These are phyloP conservation scores for Coenobita brevimanus DNA, from an alignment of 1,140 invertebrate genomes.

Conservation along the genomic window DNA sequence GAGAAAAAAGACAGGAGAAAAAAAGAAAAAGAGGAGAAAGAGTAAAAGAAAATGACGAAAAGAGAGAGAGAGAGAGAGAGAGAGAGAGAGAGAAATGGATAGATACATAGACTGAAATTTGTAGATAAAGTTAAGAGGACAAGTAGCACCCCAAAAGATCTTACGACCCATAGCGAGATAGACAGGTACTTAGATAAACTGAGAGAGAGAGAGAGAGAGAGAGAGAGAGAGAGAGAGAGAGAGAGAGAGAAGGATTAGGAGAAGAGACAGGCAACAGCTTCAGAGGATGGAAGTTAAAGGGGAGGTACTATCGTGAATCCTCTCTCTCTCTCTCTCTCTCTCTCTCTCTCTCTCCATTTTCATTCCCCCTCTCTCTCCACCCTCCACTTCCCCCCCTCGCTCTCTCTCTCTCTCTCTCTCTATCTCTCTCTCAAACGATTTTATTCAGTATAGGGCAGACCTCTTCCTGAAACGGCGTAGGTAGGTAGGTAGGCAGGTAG, in stretches of 20 bases:
- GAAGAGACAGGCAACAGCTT: too few relatives aligned
- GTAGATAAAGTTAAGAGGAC: background rate
- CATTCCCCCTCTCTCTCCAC: background rate
- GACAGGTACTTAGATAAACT: too few relatives aligned
- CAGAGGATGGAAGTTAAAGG: too few relatives aligned
- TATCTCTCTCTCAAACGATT: slow-evolving; percentile 14
- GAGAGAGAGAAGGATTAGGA: too few relatives aligned
- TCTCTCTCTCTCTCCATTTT: background rate
- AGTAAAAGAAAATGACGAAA: background rate
- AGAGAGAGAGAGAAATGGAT: slow-evolving; percentile 5
- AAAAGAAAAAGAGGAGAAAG: slow-evolving; percentile 11
- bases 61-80: slow-evolving; percentile 30
- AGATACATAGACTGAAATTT: background rate
- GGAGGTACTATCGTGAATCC: too few relatives aligned
- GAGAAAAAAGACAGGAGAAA: background rate
- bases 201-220: too few relatives aligned
- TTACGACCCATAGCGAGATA: too few relatives aligned
- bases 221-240: too few relatives aligned
- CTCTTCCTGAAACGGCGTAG: too few relatives aligned
- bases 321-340: slow-evolving; percentile 1
- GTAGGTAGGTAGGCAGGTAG: too few relatives aligned
- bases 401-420: slow-evolving; percentile 24
- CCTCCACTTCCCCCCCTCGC: background rate
- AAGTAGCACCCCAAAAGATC: background rate
- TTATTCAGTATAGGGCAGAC: too few relatives aligned